phyloP scores from a whole-genome alignment of 2,888 invertebrate genomes.

The Choristoneura rosaceana region DNA sequence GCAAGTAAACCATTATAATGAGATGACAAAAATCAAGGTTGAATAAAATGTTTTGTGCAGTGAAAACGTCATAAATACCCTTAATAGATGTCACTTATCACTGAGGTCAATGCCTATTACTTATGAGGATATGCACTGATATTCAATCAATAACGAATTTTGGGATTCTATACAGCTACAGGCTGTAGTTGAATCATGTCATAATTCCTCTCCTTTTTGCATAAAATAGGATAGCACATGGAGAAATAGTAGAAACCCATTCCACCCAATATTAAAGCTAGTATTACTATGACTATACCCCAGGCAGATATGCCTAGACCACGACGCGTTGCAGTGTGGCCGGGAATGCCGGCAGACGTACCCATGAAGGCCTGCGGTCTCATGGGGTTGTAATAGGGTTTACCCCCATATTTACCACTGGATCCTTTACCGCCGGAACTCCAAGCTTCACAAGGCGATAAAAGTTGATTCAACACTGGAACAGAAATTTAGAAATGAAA shows the following conservation, averaged over 20 bases:
- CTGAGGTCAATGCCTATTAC: no score
- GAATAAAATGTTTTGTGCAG: background rate
- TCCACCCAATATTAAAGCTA: constrained; percentile 79
- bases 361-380: constrained; percentile 57
- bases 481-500: constrained; percentile 28
- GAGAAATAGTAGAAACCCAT: constrained; percentile 87
- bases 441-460: constrained; percentile 57
- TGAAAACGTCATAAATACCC: background rate
- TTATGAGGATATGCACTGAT: constrained; percentile 22
- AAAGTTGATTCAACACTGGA: constrained; percentile 63
- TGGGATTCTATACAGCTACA: constrained; percentile 66
- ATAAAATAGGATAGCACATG: constrained; percentile 88
- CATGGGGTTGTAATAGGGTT: constrained; percentile 48
- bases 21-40: background rate
- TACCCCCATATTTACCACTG: constrained; percentile 39
- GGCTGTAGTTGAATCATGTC: constrained; percentile 82
- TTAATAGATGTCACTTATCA: background rate
- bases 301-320: constrained; percentile 87
- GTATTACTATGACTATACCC: constrained; percentile 86
- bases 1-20: background rate
- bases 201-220: constrained; percentile 84
- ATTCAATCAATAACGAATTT: constrained; percentile 20
- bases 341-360: constrained; percentile 58
- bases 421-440: constrained; percentile 51
- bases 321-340: constrained; percentile 60